These are phyloP conservation scores for Silvanus unidentatus DNA, from an alignment of 2,888 invertebrate genomes.

Conservation along the genomic window DNA sequence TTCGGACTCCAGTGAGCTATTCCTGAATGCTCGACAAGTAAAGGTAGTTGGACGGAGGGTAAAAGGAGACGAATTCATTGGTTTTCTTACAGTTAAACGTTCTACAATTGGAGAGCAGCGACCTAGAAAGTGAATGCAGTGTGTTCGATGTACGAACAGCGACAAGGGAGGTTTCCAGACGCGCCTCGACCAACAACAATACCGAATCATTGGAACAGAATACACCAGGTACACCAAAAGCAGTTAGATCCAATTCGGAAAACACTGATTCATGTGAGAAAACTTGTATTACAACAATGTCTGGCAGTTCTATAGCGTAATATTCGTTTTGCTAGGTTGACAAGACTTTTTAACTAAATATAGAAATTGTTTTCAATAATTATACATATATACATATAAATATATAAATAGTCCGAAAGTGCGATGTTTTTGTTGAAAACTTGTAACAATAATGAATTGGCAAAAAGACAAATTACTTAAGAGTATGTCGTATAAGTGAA, in stretches of 20 bases:
- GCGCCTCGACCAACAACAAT: slow-evolving; percentile 53
- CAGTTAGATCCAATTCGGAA: slow-evolving; percentile 51
- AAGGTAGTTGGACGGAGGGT: too few species aligned
- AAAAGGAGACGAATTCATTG: too few species aligned
- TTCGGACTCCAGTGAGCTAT: slow-evolving; percentile 60
- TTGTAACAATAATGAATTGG: too few species aligned
- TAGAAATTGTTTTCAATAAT: too few species aligned
- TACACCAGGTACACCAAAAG: slow-evolving; percentile 42
- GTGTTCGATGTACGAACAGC: slow-evolving; percentile 56
- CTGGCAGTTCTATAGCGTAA: slow-evolving; percentile 55
- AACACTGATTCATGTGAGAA: slow-evolving; percentile 52
- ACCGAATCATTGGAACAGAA: slow-evolving; percentile 40
- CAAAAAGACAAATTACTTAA: too few species aligned
- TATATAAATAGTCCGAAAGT: too few species aligned
- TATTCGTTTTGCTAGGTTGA: slow-evolving; percentile 25
- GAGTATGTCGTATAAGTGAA: too few species aligned
- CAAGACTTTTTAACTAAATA: too few species aligned
- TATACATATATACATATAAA: too few species aligned
- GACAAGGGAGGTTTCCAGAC: slow-evolving; percentile 37
- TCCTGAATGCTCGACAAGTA: slow-evolving; percentile 43
- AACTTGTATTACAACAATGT: slow-evolving; percentile 54
- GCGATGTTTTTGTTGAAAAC: too few species aligned
- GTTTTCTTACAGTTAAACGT: slow-evolving; percentile 38
- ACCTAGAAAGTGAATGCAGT: slow-evolving; percentile 57
- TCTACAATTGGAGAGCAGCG: slow-evolving; percentile 56